A percentile compares a stretch with the other conserved stretches of the same genome.
phyloP scores from a whole-genome alignment of 2,113 vertebrate species.

The Etheostoma spectabile region DNA sequence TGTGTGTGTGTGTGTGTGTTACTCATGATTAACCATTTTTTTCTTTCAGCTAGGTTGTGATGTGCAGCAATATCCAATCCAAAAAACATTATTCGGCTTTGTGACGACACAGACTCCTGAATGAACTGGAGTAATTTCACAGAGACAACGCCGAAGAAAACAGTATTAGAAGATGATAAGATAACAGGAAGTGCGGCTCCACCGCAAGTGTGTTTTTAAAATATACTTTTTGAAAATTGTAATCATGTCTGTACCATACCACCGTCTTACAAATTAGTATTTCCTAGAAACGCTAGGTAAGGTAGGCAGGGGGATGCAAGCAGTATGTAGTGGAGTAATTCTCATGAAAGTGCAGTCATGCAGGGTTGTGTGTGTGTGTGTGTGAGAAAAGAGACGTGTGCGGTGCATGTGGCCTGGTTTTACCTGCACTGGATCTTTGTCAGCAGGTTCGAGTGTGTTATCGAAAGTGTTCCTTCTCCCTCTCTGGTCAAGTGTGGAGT shows the following conservation, averaged over 20 bases:
- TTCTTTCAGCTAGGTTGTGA: not conserved
- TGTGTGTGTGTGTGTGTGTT: not conserved
- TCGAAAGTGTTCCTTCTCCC: slow-evolving; percentile 92
- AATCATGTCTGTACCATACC: not conserved
- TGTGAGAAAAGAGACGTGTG: not conserved
- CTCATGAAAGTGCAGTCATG: slow-evolving; percentile 28
- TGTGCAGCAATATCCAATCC: not conserved
- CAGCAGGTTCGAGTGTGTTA: slow-evolving; percentile 88
- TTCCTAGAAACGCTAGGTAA: not conserved
- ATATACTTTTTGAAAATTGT: not conserved
- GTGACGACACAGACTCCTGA: not conserved
- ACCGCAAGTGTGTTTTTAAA: not conserved
- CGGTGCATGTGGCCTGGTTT: not conserved
- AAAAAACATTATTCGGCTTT: not conserved
- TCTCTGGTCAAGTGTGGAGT: slow-evolving; percentile 92
- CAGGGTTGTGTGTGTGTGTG: slow-evolving; percentile 1
- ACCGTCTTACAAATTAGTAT: not conserved
- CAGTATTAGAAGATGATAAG: not conserved
- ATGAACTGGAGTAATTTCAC: not conserved
- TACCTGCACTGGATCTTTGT: slow-evolving; percentile 89
- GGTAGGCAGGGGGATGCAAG: not conserved
- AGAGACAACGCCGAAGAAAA: not conserved
- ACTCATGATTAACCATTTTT: not conserved
- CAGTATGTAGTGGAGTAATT: not conserved
- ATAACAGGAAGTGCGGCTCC: not conserved